Base-by-base conservation (phyloP, 1,140 invertebrate species). In the Protaetia brevitarsis region DNA sequence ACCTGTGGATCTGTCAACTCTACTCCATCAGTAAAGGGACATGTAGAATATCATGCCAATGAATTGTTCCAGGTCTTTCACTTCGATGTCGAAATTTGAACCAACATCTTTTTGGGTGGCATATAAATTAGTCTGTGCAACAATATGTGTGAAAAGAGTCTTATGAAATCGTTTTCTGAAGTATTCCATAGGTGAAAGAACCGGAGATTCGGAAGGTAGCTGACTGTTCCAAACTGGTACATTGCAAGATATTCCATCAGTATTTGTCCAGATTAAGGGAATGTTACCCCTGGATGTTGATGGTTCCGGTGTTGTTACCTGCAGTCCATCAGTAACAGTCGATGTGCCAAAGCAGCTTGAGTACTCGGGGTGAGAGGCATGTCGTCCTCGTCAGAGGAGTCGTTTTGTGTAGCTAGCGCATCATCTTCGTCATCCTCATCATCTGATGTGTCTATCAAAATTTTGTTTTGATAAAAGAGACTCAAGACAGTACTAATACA, bases 181-280 rank as follows among this genome's bases (percentile, higher is more conserved):
- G 21, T 57, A 59, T n/a, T 59, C 19, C 28, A 28, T 5, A 59
- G 21, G 21, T 59, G 26, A 28, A 28, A 7, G 21, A 29, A 59
- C 57, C 21, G 16, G 21, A 28, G 57, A n/a, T 59, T 59, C 57
- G 30, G 28, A 13, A 29, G 57, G n/a, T 29, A 59, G 28, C n/a
- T 59, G 57, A 27, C 57, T 59, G 6, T 59, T 3, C 57, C 57
- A 29, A 59, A 29, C 57, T 59, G 57, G 57, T 28, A 59, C 27
- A 28, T 45, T 5, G 21, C 21, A 45, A 3, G 37, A 19, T n/a
- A 45, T 59, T 29, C 28, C 26, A 41, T 41, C 36, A 41, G 36
- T 41, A 41, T 41, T 7, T 41, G 36, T 41, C 36, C 36, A 41
- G 36, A 41, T 16, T 41, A 41, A 41, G 36, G 36, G n/a, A 41